Evolutionary conservation across 2,797 vertebrate genomes (phyloP).

Genomic region (Pangasius mekongensis): DNA sequence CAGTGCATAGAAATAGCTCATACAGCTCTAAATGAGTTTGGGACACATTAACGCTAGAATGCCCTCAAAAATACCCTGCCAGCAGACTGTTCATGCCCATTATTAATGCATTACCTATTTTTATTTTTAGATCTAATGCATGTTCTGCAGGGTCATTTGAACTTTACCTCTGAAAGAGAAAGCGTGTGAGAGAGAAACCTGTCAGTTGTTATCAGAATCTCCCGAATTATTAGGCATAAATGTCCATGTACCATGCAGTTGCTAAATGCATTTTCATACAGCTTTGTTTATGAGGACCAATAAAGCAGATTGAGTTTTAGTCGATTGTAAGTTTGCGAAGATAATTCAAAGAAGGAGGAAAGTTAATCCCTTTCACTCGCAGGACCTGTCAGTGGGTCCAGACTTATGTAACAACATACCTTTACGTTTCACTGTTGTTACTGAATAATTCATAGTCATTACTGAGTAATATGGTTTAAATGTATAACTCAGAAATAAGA

Average conservation of each 20-base stretch:
- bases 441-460: constrained; percentile 1
- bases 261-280: neutral
- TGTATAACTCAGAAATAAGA: neutral
- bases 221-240: neutral
- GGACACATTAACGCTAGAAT: constrained; percentile 32
- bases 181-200: neutral
- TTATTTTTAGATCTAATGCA: constrained; percentile 31
- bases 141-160: constrained; percentile 18
- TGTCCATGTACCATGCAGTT: neutral
- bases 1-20: constrained; percentile 16
- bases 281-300: constrained; percentile 6
- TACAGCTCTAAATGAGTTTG: constrained; percentile 23
- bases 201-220: constrained; percentile 10
- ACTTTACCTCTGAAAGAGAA: neutral
- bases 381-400: neutral
- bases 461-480: constrained; percentile 11
- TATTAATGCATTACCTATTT: constrained; percentile 34
- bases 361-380: neutral
- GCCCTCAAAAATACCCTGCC: constrained; percentile 15
- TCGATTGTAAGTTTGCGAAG: neutral
- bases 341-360: neutral
- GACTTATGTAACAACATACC: neutral
- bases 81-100: constrained; percentile 18
- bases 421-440: neutral
- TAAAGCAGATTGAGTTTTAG: neutral